Conservation (phyloP, 2,797 vertebrate species). For the Epinephelus coioides region DNA sequence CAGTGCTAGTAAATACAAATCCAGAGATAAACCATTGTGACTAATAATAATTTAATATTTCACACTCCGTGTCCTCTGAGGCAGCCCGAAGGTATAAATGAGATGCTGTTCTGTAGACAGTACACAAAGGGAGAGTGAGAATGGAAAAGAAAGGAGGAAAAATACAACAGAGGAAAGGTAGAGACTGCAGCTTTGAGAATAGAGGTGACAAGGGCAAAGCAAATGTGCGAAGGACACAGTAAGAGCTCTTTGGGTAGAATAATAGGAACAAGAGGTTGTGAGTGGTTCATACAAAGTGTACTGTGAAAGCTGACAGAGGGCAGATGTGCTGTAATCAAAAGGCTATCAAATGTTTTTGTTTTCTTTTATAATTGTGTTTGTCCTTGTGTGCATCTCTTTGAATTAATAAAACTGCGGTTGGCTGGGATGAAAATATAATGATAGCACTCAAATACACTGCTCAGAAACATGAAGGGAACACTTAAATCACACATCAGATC, state of each 20-base stretch:
- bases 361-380: slow-evolving; percentile 29
- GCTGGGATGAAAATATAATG: neutral
- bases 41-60: slow-evolving; percentile 30
- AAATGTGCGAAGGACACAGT: slow-evolving; percentile 24
- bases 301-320: slow-evolving; percentile 11
- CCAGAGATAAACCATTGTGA: slow-evolving; percentile 12
- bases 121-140: neutral
- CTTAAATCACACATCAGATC: too few relatives aligned
- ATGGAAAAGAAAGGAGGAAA: neutral
- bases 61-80: slow-evolving; percentile 13
- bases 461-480: too few relatives aligned
- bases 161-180: neutral
- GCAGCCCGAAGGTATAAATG: slow-evolving; percentile 17
- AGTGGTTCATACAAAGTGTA: slow-evolving; percentile 6
- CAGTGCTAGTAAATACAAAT: neutral
- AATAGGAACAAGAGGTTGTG: slow-evolving; percentile 14
- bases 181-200: slow-evolving; percentile 10
- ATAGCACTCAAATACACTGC: neutral
- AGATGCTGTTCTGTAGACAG: neutral
- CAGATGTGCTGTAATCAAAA: slow-evolving; percentile 15
- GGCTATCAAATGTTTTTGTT: slow-evolving; percentile 23
- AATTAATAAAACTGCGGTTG: neutral
- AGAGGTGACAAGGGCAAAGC: slow-evolving; percentile 31
- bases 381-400: slow-evolving; percentile 18
- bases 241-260: slow-evolving; percentile 31